Conservation (phyloP, 2,113 vertebrate genomes). For the Lynx canadensis region DNA sequence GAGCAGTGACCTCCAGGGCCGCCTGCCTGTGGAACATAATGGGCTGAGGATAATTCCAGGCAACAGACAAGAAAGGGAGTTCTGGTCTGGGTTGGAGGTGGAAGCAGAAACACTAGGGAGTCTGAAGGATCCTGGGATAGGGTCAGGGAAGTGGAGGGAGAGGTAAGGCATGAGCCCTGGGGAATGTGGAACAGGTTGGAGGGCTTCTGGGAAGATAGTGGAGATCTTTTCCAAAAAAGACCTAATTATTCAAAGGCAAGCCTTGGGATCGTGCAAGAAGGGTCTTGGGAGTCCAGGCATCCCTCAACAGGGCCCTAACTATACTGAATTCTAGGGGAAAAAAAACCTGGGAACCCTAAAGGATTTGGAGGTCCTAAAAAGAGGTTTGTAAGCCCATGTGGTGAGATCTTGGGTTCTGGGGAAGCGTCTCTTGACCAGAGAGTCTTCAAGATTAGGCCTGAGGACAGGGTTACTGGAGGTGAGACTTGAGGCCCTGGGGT, state of each 20-base stretch:
- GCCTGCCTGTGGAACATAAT: constrained; percentile 89
- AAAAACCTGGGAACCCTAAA: background rate
- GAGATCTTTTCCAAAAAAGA: background rate
- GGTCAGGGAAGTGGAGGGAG: background rate
- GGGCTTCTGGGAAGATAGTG: background rate
- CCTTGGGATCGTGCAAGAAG: background rate
- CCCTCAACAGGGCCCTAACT: background rate
- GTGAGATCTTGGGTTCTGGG: background rate
- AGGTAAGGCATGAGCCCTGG: background rate
- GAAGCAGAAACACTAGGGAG: background rate
- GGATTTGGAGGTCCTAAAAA: background rate
- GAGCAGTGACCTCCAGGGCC: constrained; percentile 92
- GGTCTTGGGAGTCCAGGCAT: background rate
- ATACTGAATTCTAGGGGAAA: background rate
- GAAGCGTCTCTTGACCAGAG: background rate
- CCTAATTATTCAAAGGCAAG: background rate
- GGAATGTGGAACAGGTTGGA: background rate
- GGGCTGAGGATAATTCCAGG: background rate
- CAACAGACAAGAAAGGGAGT: background rate
- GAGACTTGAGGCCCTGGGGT: background rate
- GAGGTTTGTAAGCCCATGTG: background rate
- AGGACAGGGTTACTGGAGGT: background rate
- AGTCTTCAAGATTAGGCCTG: background rate
- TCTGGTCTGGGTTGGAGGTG: background rate
- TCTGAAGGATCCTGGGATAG: background rate